phyloP scores from a whole-genome alignment of 2,888 invertebrate genomes.

The Meloe dianella region DNA sequence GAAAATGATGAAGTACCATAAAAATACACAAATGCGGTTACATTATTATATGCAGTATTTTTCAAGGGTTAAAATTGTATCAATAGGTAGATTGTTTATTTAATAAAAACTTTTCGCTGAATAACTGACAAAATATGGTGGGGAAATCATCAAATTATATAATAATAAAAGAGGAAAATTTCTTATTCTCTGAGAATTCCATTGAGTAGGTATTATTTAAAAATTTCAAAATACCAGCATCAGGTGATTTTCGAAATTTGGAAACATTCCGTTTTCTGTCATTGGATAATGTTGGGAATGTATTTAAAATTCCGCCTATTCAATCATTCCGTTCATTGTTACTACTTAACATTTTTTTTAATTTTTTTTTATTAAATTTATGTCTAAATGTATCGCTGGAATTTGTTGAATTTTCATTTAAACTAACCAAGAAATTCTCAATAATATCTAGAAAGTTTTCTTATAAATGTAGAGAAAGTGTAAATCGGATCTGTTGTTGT shows the following conservation, averaged over 20 bases:
- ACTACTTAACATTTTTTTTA: constrained; percentile 39
- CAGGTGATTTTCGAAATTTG: constrained; percentile 30
- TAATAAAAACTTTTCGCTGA: too few species aligned
- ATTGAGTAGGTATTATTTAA: too few species aligned
- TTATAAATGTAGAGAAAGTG: neutral
- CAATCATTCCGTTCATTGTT: constrained; percentile 40
- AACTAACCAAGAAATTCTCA: neutral
- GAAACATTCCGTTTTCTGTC: constrained; percentile 34
- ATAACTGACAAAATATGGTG: too few species aligned
- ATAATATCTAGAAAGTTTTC: neutral
- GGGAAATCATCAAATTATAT: too few species aligned
- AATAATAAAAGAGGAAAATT: too few species aligned
- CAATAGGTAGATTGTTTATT: too few species aligned
- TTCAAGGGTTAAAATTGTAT: neutral
- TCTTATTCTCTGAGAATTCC: neutral
- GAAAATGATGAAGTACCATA: constrained; percentile 1
- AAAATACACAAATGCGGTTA: neutral
- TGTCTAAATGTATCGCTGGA: constrained; percentile 36
- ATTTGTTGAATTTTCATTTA: constrained; percentile 23
- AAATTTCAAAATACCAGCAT: neutral
- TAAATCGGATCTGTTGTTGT: neutral
- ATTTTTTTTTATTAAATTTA: constrained; percentile 41
- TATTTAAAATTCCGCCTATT: constrained; percentile 42
- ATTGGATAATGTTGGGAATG: constrained; percentile 38
- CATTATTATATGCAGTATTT: neutral